Evolutionary conservation across 2,113 vertebrate genomes (phyloP).

Genomic region (Aplodontia rufa): DNA sequence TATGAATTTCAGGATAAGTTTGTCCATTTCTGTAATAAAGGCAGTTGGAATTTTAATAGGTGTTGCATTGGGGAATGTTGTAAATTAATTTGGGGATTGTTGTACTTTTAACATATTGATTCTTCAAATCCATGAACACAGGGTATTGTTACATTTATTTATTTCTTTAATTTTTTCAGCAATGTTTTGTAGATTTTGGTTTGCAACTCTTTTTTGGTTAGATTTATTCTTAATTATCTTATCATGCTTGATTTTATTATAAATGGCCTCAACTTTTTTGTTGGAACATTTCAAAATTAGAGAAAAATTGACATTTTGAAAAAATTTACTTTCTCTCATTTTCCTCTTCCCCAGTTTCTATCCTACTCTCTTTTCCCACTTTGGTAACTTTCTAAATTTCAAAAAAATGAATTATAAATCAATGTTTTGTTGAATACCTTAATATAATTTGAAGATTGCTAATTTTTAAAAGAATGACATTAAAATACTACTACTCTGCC

Average conservation of each 20-base stretch:
- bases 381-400: background rate
- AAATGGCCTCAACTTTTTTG: background rate
- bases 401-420: background rate
- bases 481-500: background rate
- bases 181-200: background rate
- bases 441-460: background rate
- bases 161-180: background rate
- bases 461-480: constrained; percentile 29
- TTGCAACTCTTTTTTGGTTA: background rate
- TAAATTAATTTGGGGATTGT: background rate
- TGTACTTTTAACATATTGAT: background rate
- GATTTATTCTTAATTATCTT: background rate
- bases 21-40: background rate
- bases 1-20: background rate
- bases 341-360: background rate
- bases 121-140: too few relatives aligned
- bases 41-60: background rate
- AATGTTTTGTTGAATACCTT: background rate
- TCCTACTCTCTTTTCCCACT: background rate
- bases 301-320: background rate
- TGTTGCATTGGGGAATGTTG: background rate
- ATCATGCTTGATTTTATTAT: background rate
- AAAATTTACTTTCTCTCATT: background rate
- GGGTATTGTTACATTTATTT: background rate
- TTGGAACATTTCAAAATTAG: background rate